phyloP scores from a whole-genome alignment of 2,888 invertebrate genomes.

The Odontocerum albicorne region DNA sequence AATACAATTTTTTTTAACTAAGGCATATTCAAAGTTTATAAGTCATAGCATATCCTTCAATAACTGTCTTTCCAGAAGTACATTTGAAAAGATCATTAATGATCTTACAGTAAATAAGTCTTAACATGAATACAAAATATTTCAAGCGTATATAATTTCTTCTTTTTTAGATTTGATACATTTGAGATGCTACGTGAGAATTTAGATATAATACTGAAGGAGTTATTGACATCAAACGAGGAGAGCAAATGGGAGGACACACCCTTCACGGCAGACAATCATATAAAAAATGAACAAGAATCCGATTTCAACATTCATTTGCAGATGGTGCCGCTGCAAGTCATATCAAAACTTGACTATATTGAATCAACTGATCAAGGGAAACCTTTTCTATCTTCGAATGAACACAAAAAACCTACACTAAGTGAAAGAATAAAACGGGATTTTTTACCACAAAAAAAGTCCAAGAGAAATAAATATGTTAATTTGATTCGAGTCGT shows the following conservation, averaged over 20 bases:
- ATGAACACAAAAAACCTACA: neutral
- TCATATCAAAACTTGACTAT: neutral
- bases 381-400: neutral
- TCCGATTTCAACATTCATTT: neutral
- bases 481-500: neutral
- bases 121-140: too few relatives aligned
- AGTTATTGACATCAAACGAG: constrained; percentile 58
- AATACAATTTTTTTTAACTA: too few relatives aligned
- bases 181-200: constrained; percentile 88
- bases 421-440: neutral
- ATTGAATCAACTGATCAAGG: neutral
- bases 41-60: too few relatives aligned
- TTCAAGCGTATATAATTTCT: too few relatives aligned
- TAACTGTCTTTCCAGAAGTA: too few relatives aligned
- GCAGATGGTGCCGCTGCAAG: neutral
- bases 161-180: constrained; percentile 72
- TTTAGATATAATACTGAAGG: constrained; percentile 67
- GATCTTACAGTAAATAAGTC: too few relatives aligned
- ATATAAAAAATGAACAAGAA: too few relatives aligned
- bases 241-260: neutral
- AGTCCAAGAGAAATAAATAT: neutral
- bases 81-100: too few relatives aligned
- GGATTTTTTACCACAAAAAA: neutral
- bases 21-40: too few relatives aligned
- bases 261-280: neutral